These are phyloP conservation scores for Lottia gigantea DNA, from an alignment of 2,888 invertebrate species.

Conservation along the genomic window DNA sequence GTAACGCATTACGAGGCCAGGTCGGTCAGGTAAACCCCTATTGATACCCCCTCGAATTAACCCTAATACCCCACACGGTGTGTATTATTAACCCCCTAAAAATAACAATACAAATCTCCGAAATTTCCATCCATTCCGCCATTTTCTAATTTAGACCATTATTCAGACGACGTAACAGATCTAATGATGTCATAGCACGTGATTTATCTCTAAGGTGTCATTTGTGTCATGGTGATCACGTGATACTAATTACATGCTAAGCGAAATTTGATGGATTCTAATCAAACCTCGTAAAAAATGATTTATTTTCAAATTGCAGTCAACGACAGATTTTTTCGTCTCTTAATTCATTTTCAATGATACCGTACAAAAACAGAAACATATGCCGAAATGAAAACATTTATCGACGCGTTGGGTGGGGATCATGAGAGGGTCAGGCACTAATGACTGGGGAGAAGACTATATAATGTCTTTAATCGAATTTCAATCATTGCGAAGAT, in stretches of 20 bases:
- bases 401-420: too few species aligned
- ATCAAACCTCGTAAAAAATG: not conserved
- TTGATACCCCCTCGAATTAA: not conserved
- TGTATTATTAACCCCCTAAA: not conserved
- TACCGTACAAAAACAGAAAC: too few species aligned
- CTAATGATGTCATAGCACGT: not conserved
- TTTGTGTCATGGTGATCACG: not conserved
- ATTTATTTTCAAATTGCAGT: not conserved
- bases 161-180: conserved; percentile 2
- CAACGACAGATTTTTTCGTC: too few species aligned
- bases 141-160: conserved; percentile 2
- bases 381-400: too few species aligned
- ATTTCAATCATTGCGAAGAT: too few species aligned
- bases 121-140: not conserved
- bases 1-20: too few species aligned
- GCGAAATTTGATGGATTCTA: not conserved
- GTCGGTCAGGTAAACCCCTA: too few species aligned
- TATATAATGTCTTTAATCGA: too few species aligned
- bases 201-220: conserved; percentile 6
- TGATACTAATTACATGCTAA: not conserved
- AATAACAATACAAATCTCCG: not conserved
- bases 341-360: too few species aligned
- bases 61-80: conserved; percentile 3
- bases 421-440: too few species aligned
- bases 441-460: too few species aligned